These are phyloP conservation scores for Gyps fulvus DNA, from an alignment of 2,113 vertebrate species.

Conservation along the genomic window DNA sequence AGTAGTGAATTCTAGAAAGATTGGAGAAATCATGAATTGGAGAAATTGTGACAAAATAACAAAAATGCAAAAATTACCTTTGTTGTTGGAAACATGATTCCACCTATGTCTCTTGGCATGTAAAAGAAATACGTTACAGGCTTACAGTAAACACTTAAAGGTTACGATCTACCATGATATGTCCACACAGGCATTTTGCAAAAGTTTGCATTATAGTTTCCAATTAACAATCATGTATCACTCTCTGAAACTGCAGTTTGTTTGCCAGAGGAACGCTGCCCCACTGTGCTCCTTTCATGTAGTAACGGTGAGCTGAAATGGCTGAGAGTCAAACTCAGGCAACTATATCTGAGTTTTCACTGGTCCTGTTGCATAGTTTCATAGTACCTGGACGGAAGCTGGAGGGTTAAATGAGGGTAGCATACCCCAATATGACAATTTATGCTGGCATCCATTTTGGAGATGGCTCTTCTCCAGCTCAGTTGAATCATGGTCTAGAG, in stretches of 20 bases:
- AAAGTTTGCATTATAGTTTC: not conserved
- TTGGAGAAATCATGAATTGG: not conserved
- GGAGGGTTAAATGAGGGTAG: not conserved
- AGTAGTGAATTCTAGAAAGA: not conserved
- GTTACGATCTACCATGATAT: not conserved
- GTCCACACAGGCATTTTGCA: not conserved
- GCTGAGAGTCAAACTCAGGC: not conserved
- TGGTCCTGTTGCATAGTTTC: not conserved
- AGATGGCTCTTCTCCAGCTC: not conserved
- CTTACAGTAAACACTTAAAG: not conserved
- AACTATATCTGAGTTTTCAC: not conserved
- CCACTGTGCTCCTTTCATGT: not conserved
- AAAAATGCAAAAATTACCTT: not conserved
- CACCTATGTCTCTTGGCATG: not conserved
- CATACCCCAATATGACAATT: accelerated
- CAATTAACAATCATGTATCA: not conserved
- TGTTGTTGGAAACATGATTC: not conserved
- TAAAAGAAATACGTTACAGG: not conserved
- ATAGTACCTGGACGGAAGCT: not conserved
- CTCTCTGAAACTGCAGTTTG: not conserved
- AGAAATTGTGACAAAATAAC: not conserved
- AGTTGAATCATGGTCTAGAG: not conserved
- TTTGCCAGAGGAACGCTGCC: not conserved
- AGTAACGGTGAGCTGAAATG: not conserved
- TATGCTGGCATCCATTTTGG: not conserved